Conservation (phyloP, 2,113 vertebrate genomes). For the Rhinolophus ferrumequinum region DNA sequence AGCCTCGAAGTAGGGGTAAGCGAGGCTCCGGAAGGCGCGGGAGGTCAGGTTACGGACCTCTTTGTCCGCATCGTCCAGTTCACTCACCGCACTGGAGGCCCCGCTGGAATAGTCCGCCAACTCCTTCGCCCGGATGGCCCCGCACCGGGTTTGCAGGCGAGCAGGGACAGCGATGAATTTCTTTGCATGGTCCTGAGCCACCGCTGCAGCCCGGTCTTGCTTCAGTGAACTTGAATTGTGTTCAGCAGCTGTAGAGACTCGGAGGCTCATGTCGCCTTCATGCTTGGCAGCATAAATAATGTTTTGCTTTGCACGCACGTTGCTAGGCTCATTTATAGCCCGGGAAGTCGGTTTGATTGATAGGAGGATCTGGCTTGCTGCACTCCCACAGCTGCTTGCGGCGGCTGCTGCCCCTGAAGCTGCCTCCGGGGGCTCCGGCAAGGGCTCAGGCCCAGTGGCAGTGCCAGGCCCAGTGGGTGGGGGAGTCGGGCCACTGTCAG, state of each 20-base stretch:
- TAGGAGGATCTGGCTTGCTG: slow-evolving; percentile 94
- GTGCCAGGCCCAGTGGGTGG: slow-evolving; percentile 84
- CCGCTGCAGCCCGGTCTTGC: slow-evolving; percentile 80
- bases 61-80: slow-evolving; percentile 96
- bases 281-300: slow-evolving; percentile 89
- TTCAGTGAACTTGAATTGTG: slow-evolving; percentile 80
- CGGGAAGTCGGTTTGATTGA: slow-evolving; percentile 95
- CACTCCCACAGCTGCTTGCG: slow-evolving; percentile 81
- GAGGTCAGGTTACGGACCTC: slow-evolving; percentile 96
- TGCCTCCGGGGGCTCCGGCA: slow-evolving; percentile 44
- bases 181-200: slow-evolving; percentile 83
- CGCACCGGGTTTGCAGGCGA: slow-evolving; percentile 90
- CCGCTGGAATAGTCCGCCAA: slow-evolving; percentile 91
- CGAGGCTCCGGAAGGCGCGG: slow-evolving; percentile 94
- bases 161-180: slow-evolving; percentile 87
- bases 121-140: slow-evolving; percentile 83
- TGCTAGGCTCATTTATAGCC: slow-evolving; percentile 95
- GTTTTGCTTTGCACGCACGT: slow-evolving; percentile 87
- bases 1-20: slow-evolving; percentile 93
- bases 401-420: slow-evolving; percentile 32
- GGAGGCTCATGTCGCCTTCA: slow-evolving; percentile 90
- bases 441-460: slow-evolving; percentile 33
- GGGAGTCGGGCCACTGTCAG: slow-evolving; percentile 86
- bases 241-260: slow-evolving; percentile 86
- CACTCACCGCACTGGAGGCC: slow-evolving; percentile 95